Evolutionary conservation across 2,113 vertebrate species (phyloP), one percentile per base, ranked within the genome.

Genomic region (Pimephales promelas): DNA sequence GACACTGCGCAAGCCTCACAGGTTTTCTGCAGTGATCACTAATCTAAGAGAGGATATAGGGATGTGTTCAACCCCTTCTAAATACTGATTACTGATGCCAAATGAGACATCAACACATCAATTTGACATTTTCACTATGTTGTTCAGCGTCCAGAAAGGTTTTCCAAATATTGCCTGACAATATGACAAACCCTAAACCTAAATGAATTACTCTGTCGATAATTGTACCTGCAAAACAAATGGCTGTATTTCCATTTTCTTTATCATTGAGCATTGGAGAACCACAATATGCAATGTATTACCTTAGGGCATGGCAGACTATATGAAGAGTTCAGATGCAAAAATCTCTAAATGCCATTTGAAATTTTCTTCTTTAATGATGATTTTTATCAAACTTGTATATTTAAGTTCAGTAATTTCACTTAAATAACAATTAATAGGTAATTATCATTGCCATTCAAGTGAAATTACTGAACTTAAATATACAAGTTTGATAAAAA

Each of bases 1-100:
- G 71, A 47, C 14, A 49, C 75, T 83, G 26, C 52, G 64, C 22
- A 10, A 71, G 78, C 54, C 82, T 81, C 20, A 22, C 31, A 75
- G 68, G 59, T 26, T 87, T 85, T 74, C 47, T 74, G 75, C 49
- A 68, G 34, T 78, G 79, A 86, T 83, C 85, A 43, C 75, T 79
- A 68, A 70, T 74, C 72, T 80, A 83, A 4, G 22, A 54, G 20
- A 10, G 45, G 57, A 59, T 64, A 80, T 34, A 68, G 45, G 59
- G 74, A 49, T 84, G 71, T 24, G 47, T 79, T 82, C 16, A 81
- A 70, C 45, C 24, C 16, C 54, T 59, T 81, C 62, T 70, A 22
- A 57, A 26, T 61, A 59, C 59, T 47, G 66, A 80, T 84, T 75
- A 81, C 74, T 56, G 34, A 28, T 68, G 16, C 7, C 34, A 36